Conservation (phyloP, 2,888 invertebrate genomes). For the Epirrita christyi region DNA sequence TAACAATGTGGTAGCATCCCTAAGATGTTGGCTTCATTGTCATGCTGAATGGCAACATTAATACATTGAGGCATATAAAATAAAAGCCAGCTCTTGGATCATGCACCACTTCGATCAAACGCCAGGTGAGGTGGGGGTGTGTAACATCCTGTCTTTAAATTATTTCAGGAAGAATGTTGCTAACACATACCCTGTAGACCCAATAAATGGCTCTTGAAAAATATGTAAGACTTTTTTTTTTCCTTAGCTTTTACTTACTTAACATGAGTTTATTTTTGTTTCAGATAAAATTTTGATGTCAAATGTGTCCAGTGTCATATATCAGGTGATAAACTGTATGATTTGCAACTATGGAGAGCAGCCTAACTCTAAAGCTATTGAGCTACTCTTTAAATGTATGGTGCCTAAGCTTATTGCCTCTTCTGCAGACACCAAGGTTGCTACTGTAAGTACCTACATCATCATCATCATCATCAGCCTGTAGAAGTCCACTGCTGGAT, state of each 20-base stretch:
- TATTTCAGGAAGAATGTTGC: too few species aligned
- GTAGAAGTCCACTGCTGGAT: too few species aligned
- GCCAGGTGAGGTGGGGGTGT: too few species aligned
- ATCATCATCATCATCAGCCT: too few species aligned
- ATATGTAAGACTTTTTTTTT: not conserved
- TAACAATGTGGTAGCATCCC: too few species aligned
- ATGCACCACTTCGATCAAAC: too few species aligned
- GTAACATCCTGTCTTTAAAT: too few species aligned
- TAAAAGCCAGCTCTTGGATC: too few species aligned
- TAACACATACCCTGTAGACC: not conserved
- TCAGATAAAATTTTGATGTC: constrained; percentile 68
- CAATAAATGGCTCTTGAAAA: not conserved
- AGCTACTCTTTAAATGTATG: constrained; percentile 69
- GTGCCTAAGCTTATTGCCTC: constrained; percentile 69
- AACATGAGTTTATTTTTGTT: constrained; percentile 38
- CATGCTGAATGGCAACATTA: too few species aligned
- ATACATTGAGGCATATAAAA: too few species aligned
- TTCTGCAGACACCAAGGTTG: constrained; percentile 59
- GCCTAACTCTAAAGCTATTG: constrained; percentile 59
- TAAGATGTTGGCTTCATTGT: too few species aligned
- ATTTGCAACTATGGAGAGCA: constrained; percentile 40
- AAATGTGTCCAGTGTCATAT: constrained; percentile 60
- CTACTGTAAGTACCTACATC: constrained; percentile 59
- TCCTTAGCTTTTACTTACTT: not conserved
- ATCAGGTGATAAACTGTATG: constrained; percentile 69